phyloP scores from a whole-genome alignment of 2,888 invertebrate species.

The Nephrotoma flavescens region DNA sequence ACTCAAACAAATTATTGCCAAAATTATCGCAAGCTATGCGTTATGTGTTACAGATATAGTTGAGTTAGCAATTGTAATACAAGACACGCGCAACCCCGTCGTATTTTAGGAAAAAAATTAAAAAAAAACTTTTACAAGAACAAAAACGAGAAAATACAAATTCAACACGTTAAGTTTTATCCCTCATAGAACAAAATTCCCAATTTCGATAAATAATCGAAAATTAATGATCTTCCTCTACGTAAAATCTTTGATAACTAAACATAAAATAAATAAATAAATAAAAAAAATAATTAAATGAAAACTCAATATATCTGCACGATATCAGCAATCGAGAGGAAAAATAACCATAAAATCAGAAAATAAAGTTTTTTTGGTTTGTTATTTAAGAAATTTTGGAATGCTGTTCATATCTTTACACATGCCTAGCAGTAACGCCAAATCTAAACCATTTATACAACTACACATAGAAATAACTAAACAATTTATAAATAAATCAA shows the following conservation, averaged over 20 bases:
- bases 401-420: not conserved
- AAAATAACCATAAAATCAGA: not conserved
- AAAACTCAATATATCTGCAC: not conserved
- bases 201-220: not conserved
- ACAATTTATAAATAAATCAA: not conserved
- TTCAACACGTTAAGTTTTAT: not conserved
- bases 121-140: not conserved
- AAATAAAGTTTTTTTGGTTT: not conserved
- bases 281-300: not conserved
- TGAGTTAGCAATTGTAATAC: not conserved
- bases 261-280: not conserved
- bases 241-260: not conserved
- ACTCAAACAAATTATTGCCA: too few species aligned
- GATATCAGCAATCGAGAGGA: not conserved
- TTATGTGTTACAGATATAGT: not conserved
- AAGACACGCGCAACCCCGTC: not conserved
- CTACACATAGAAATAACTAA: not conserved
- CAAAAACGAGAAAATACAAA: not conserved
- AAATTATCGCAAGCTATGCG: too few species aligned
- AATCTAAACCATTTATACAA: not conserved
- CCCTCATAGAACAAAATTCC: not conserved
- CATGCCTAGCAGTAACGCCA: not conserved
- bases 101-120: not conserved
- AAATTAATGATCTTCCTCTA: not conserved
- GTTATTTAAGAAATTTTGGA: not conserved